Percentiles rank a stretch among this genome's conserved stretches.
Conservation (phyloP, 2,113 vertebrate genomes). For the Arenaria interpres region DNA sequence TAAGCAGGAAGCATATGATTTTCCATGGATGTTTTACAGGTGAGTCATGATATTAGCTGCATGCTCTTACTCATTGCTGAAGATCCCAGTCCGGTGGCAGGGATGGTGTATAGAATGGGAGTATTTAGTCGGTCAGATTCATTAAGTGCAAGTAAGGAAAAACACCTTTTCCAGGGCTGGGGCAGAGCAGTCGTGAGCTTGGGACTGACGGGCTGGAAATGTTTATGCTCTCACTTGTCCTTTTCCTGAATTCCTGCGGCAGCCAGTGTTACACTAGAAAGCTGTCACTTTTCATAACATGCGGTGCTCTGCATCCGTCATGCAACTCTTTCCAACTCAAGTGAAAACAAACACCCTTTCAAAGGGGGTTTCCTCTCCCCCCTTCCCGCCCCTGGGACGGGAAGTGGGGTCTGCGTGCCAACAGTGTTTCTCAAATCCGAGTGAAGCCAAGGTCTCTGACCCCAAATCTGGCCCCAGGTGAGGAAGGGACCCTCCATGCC, state of each 20-base stretch:
- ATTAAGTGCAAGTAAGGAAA: neutral
- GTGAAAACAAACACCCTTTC: constrained; percentile 33
- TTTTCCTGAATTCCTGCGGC: neutral
- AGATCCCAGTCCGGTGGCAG: neutral
- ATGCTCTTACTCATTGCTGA: constrained; percentile 52
- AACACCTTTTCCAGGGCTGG: neutral
- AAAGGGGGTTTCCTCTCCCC: neutral
- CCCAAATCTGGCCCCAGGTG: neutral
- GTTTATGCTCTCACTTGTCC: constrained; percentile 1
- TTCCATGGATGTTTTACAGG: constrained; percentile 74
- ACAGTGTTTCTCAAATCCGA: neutral
- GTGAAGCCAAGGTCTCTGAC: neutral
- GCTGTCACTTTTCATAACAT: constrained; percentile 31
- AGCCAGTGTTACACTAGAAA: neutral
- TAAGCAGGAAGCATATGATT: constrained; percentile 71
- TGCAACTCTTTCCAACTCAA: neutral
- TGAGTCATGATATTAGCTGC: constrained; percentile 70
- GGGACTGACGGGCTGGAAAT: neutral
- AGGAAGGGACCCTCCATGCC: neutral
- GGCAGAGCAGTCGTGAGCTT: neutral
- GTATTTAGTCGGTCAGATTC: neutral
- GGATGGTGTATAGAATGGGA: neutral
- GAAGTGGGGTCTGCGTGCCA: neutral
- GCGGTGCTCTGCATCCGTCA: neutral
- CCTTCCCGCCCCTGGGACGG: neutral